Conservation (phyloP, 1,140 invertebrate species). For the Drosophila virilis region DNA sequence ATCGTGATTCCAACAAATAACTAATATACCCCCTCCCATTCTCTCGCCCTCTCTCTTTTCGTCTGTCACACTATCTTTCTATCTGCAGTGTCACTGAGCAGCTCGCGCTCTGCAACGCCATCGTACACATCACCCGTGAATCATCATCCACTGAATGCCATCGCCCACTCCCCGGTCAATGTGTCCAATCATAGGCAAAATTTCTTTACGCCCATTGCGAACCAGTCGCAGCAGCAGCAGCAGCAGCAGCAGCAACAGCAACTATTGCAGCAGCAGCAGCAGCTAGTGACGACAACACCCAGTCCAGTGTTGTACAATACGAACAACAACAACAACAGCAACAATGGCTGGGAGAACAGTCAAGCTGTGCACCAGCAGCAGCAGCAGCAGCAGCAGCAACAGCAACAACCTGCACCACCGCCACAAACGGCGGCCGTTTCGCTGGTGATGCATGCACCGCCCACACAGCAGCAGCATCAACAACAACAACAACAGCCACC, state of each 20-base stretch:
- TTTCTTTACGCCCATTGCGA: slow-evolving; percentile 93
- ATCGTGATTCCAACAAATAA: slow-evolving; percentile 13
- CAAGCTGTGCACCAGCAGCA: slow-evolving; percentile 81
- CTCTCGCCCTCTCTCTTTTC: neutral
- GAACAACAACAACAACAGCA: slow-evolving; percentile 54
- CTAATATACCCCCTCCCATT: slow-evolving; percentile 2
- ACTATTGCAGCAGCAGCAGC: slow-evolving; percentile 84
- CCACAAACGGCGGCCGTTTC: slow-evolving; percentile 83
- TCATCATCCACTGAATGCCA: slow-evolving; percentile 87
- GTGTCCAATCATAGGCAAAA: slow-evolving; percentile 88
- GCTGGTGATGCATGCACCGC: slow-evolving; percentile 83
- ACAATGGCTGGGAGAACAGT: slow-evolving; percentile 66
- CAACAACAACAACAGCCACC: slow-evolving; percentile 85
- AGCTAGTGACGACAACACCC: slow-evolving; percentile 64
- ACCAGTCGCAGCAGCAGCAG: slow-evolving; percentile 86
- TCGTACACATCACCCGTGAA: slow-evolving; percentile 92
- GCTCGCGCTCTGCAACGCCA: slow-evolving; percentile 94
- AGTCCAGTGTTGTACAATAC: slow-evolving; percentile 81
- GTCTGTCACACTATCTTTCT: slow-evolving; percentile 21
- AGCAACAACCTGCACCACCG: slow-evolving; percentile 69
- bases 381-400: slow-evolving; percentile 66
- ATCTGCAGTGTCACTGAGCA: slow-evolving; percentile 93
- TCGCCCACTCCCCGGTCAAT: slow-evolving; percentile 88
- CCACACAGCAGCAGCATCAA: slow-evolving; percentile 85
- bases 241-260: slow-evolving; percentile 83